phyloP scores from a whole-genome alignment of 2,113 vertebrate genomes.

The Papio anubis region DNA sequence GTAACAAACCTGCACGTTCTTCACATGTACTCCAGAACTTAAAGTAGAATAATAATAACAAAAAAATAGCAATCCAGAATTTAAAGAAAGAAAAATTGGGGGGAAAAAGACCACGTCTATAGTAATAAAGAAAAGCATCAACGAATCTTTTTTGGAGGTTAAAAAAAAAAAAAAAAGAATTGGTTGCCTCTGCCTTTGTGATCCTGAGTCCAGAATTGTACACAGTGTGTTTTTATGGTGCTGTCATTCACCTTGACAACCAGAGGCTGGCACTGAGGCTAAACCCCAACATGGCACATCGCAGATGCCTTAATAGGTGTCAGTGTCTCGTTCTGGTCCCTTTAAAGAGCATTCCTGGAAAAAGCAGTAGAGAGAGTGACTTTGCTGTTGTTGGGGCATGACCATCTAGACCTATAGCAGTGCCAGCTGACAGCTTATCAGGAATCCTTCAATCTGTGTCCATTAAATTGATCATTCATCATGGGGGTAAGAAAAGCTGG shows the following conservation, averaged over 20 bases:
- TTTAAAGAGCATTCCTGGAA: neutral
- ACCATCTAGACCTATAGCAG: neutral
- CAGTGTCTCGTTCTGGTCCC: neutral
- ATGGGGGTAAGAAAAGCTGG: neutral
- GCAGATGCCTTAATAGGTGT: neutral
- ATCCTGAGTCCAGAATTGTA: neutral
- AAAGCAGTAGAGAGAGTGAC: neutral
- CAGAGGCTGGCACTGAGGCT: neutral
- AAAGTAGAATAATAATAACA: too few species aligned
- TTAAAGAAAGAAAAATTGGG: neutral
- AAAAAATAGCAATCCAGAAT: neutral
- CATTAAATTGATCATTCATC: neutral
- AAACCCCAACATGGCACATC: neutral
- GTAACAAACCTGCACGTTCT: too few species aligned
- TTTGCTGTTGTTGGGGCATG: neutral
- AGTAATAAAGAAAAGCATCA: neutral
- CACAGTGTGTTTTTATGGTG: fast-evolving
- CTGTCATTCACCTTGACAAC: neutral
- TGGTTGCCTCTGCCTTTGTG: neutral
- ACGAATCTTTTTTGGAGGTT: neutral
- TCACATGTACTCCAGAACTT: too few species aligned
- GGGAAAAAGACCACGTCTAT: neutral
- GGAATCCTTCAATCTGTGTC: neutral
- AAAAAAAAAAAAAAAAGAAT: neutral
- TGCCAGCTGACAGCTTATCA: too few species aligned